Evolutionary conservation across 2,888 invertebrate species (phyloP).

Genomic region (Cheilosia vernalis): DNA sequence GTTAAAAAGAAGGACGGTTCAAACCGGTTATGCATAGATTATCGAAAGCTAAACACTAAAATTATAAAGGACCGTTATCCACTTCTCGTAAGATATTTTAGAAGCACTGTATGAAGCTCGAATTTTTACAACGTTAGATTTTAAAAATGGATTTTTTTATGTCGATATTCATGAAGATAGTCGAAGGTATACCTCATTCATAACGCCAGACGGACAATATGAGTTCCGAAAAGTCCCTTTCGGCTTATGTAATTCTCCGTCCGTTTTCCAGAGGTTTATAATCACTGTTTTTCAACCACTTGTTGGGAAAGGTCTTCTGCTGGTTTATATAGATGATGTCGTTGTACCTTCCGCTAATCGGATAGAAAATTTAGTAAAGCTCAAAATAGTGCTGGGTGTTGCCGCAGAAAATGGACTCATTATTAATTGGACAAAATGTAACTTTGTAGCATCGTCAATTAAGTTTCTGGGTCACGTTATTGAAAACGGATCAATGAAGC

Average conservation of each 20-base stretch:
- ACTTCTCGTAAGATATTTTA: constrained; percentile 43
- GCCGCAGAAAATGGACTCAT: not conserved
- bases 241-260: constrained; percentile 38
- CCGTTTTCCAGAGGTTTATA: constrained; percentile 17
- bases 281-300: constrained; percentile 67
- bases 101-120: constrained; percentile 34
- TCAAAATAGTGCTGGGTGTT: not conserved
- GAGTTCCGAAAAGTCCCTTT: constrained; percentile 51
- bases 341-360: constrained; percentile 2
- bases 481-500: constrained; percentile 59
- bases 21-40: constrained; percentile 74
- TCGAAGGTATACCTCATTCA: too few relatives aligned
- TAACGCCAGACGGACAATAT: constrained; percentile 3
- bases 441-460: constrained; percentile 22
- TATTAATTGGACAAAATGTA: constrained; percentile 1
- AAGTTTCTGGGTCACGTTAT: constrained; percentile 74
- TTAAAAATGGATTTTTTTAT: constrained; percentile 44
- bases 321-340: constrained; percentile 22
- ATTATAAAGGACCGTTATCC: constrained; percentile 33
- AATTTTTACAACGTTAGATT: constrained; percentile 48
- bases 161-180: constrained; percentile 20
- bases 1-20: constrained; percentile 75
- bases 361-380: constrained; percentile 1
- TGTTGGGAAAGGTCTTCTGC: constrained; percentile 64
- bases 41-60: constrained; percentile 6